These are phyloP conservation scores for Sacculina carcini DNA, from an alignment of 2,888 invertebrate species.

Conservation along the genomic window DNA sequence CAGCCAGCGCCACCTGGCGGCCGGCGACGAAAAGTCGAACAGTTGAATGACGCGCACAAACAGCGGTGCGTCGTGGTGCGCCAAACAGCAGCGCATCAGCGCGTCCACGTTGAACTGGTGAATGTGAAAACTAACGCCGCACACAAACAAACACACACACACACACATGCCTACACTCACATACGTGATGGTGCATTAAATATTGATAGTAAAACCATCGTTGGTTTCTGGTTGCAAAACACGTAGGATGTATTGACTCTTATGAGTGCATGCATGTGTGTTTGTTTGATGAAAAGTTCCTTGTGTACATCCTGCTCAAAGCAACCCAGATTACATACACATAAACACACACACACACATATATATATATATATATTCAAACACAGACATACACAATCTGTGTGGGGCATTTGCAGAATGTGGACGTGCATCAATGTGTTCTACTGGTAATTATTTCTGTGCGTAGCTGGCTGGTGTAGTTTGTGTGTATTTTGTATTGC, in stretches of 20 bases:
- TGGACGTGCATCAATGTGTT: too few species aligned
- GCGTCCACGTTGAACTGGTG: slow-evolving; percentile 64
- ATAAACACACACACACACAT: slow-evolving; percentile 6
- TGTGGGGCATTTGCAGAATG: too few species aligned
- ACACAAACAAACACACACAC: neutral
- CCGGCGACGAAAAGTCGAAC: slow-evolving; percentile 29
- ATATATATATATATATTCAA: slow-evolving; percentile 4
- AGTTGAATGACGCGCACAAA: slow-evolving; percentile 57
- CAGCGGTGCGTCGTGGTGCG: slow-evolving; percentile 74
- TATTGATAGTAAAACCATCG: neutral
- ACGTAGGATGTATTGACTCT: too few species aligned
- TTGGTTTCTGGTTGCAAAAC: too few species aligned
- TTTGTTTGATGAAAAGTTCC: too few species aligned
- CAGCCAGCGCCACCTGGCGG: slow-evolving; percentile 51
- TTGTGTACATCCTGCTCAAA: neutral
- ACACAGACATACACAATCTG: too few species aligned
- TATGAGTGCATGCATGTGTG: neutral
- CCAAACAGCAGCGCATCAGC: slow-evolving; percentile 51
- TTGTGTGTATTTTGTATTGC: too few species aligned
- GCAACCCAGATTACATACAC: neutral
- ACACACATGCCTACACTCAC: neutral
- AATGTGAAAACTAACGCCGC: slow-evolving; percentile 39
- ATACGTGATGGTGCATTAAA: neutral
- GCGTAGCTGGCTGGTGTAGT: too few species aligned
- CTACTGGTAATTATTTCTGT: too few species aligned